Conservation (phyloP, 1,140 invertebrate species). For the Whitmania pigra region DNA sequence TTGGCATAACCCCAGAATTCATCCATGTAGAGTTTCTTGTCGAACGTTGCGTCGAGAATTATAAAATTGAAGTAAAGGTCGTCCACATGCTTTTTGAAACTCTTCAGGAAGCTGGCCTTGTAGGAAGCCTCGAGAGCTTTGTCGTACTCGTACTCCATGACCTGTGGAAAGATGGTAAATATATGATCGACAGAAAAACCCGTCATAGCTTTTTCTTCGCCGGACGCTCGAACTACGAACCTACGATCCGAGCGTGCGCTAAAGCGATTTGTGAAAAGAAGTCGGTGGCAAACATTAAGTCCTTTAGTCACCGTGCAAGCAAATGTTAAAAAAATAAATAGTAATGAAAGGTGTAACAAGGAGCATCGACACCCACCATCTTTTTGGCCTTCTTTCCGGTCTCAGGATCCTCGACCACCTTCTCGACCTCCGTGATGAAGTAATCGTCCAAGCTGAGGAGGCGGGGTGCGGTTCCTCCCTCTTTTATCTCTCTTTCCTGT, state of each 20-base stretch:
- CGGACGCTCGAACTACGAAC: too few species aligned
- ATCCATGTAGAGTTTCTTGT: slow-evolving; percentile 61
- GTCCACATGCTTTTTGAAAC: slow-evolving; percentile 78
- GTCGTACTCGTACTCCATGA: slow-evolving; percentile 83
- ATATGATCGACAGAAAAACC: too few species aligned
- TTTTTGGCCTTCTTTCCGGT: slow-evolving; percentile 60
- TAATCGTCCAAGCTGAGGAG: slow-evolving; percentile 91
- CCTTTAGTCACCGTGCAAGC: too few species aligned
- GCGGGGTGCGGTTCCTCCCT: slow-evolving; percentile 64
- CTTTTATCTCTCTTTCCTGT: slow-evolving; percentile 60
- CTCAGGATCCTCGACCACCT: slow-evolving; percentile 59
- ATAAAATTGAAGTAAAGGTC: slow-evolving; percentile 86
- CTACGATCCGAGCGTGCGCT: too few species aligned
- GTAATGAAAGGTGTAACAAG: not conserved
- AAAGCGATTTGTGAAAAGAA: not conserved
- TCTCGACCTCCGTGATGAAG: slow-evolving; percentile 79
- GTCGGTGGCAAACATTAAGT: not conserved
- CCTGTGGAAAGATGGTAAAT: slow-evolving; percentile 43
- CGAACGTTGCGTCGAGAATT: slow-evolving; percentile 65
- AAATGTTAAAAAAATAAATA: not conserved
- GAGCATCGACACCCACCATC: slow-evolving; percentile 44
- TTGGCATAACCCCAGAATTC: slow-evolving; percentile 78
- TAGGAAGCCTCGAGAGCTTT: slow-evolving; percentile 68
- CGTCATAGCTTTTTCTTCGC: too few species aligned
- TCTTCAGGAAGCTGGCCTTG: slow-evolving; percentile 65